phyloP scores from a whole-genome alignment of 2,797 vertebrate species.

The Odontamblyopus rebecca region DNA sequence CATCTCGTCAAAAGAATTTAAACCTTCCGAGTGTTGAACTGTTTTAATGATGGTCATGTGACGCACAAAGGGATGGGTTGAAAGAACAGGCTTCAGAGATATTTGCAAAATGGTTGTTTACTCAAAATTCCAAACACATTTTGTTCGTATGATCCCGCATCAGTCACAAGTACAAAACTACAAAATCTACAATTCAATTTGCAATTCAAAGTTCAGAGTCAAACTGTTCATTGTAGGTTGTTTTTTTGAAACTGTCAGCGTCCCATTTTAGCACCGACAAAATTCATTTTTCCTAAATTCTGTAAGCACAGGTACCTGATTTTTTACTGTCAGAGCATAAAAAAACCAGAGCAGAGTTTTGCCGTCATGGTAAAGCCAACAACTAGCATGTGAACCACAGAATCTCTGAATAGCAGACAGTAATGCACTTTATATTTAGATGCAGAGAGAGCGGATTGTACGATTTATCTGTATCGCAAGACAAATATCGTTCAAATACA shows the following conservation, averaged over 20 bases:
- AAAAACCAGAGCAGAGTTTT: too few relatives aligned
- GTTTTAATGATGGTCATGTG: background rate
- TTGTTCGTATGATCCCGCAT: conserved; percentile 8
- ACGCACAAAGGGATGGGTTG: background rate
- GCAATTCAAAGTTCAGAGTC: conserved; percentile 9
- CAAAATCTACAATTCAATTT: conserved; percentile 1
- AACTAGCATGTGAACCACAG: too few relatives aligned
- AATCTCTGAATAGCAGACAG: too few relatives aligned
- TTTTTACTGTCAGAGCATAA: too few relatives aligned
- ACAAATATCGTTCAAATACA: too few relatives aligned
- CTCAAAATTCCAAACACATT: conserved; percentile 1
- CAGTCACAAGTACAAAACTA: background rate
- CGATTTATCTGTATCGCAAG: too few relatives aligned
- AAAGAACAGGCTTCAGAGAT: conserved; percentile 6
- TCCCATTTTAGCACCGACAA: background rate
- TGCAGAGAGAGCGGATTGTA: too few relatives aligned
- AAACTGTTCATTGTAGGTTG: background rate
- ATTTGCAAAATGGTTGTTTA: conserved; percentile 11
- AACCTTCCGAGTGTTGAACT: background rate
- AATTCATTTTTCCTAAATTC: background rate
- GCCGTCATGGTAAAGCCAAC: too few relatives aligned
- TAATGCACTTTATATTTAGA: too few relatives aligned
- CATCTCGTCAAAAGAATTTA: background rate
- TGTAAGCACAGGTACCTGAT: too few relatives aligned
- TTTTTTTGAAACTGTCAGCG: background rate